phyloP scores from a whole-genome alignment of 2,113 vertebrate species.

The Coryphaenoides rupestris region DNA sequence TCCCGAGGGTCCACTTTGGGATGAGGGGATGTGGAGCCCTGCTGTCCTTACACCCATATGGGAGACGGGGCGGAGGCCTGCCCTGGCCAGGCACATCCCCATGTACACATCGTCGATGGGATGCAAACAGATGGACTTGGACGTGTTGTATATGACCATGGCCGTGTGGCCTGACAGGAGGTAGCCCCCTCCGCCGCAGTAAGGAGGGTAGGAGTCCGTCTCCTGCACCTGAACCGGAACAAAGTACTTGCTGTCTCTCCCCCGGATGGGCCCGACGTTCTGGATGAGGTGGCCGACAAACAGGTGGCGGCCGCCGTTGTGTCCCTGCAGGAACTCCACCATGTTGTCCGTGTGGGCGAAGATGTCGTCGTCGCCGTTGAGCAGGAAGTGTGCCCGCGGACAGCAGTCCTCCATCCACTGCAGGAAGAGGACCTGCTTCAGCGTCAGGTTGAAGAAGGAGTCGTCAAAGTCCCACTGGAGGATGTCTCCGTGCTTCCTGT shows the following conservation, averaged over 20 bases:
- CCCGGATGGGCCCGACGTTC: conserved; percentile 69
- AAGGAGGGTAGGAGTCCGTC: conserved; percentile 66
- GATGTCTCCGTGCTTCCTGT: conserved; percentile 65
- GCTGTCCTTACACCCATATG: conserved; percentile 59
- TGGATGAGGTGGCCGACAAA: conserved; percentile 73
- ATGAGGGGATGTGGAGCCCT: conserved; percentile 45
- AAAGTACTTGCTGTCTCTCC: conserved; percentile 78
- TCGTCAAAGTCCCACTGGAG: conserved; percentile 86
- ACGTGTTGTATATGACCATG: conserved; percentile 62
- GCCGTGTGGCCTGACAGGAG: conserved; percentile 78
- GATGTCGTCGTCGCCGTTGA: conserved; percentile 85
- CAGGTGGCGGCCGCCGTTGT: conserved; percentile 67
- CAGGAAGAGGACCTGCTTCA: conserved; percentile 86
- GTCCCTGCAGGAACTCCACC: conserved; percentile 55
- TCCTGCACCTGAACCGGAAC: conserved; percentile 76
- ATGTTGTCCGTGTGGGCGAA: conserved; percentile 82
- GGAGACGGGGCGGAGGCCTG: conserved; percentile 51
- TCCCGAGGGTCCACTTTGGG: conserved; percentile 43
- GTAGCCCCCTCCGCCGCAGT: conserved; percentile 80
- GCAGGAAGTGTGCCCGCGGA: conserved; percentile 66
- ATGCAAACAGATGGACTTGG: conserved; percentile 47
- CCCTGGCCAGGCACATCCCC: conserved; percentile 74
- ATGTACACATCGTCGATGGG: conserved; percentile 69
- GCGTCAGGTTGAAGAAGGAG: conserved; percentile 85
- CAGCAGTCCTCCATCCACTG: conserved; percentile 76